Base-by-base conservation (phyloP, 2,888 invertebrate species). In the Torymus tubicola region DNA sequence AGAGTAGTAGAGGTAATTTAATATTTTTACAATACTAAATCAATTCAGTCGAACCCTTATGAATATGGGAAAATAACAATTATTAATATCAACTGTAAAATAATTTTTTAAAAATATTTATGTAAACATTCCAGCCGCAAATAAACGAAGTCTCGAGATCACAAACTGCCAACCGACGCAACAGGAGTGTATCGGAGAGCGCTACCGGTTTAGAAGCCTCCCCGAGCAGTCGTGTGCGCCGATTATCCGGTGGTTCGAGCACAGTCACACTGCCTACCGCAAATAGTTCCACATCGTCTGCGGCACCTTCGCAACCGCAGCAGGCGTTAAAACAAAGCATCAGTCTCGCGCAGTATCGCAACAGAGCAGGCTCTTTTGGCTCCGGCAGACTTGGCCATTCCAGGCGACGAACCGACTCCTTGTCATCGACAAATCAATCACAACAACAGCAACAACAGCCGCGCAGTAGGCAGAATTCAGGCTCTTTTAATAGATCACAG, bases 181-280 rank as follows among this genome's bases (percentile, higher is more conserved):
- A 94, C 88, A 93, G 95, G 80, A 95, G 94, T 85, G 93, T 94
- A 13, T 95, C 94, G 0, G 95, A 95, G 87, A 94, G 94, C 83
- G 92, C 92, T 70, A 92, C 92, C 50, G 90, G 90, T 1, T 87
- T 89, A 55, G 92, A 90, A 31, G 85, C 86, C 0, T 86, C 88
- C 13, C 83, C 87, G 2, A 86, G 82, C 10, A 87, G 85, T 72
- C 86, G 91, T 31, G 86, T 90, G 10, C 89, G 90, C n/a, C 87
- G 91, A 68, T 75, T 91, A 4, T 91, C 91, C 0, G 91, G 91
- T 50, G 90, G 90, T 58, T 88, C 90, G 1, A 89, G 89, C 73
- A 86, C 87, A 50, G 88, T 89, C 5, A 87, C 89, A 80, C 83
- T 89, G 81, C 87, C 88, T 73, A 84, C 86, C 50, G 71, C 60